phyloP scores from a whole-genome alignment of 2,113 vertebrate species.

The Hemibagrus wyckioides region DNA sequence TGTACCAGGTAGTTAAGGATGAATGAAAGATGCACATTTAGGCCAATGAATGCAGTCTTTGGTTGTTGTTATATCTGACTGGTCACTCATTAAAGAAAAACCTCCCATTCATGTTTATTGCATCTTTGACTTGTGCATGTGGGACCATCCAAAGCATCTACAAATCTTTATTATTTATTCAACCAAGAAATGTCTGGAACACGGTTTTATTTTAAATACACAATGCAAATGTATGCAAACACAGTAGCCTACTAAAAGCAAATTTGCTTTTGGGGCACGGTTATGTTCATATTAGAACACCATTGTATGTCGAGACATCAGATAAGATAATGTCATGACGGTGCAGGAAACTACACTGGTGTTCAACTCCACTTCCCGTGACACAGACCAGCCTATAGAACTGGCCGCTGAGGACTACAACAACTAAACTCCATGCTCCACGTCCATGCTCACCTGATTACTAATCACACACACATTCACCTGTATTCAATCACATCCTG shows the following conservation, averaged over 20 bases:
- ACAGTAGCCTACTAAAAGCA: neutral
- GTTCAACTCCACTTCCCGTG: too few species aligned
- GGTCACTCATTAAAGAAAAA: neutral
- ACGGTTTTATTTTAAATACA: neutral
- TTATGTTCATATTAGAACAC: constrained; percentile 1
- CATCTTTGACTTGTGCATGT: neutral
- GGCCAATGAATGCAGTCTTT: neutral
- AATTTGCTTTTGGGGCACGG: neutral
- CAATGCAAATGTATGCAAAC: neutral
- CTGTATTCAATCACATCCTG: too few species aligned
- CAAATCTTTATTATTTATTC: neutral
- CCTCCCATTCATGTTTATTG: neutral
- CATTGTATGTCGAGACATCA: neutral
- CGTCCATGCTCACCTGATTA: too few species aligned
- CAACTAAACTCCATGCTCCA: too few species aligned
- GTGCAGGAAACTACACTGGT: neutral
- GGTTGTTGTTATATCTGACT: neutral
- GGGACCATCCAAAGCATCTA: neutral
- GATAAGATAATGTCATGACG: too few species aligned
- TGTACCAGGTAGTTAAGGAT: neutral
- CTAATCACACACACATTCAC: too few species aligned
- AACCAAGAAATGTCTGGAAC: neutral
- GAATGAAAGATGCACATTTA: neutral
- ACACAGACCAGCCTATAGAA: too few species aligned
- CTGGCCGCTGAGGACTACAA: too few species aligned